Evolutionary conservation across 2,888 invertebrate species (phyloP), one percentile per base, ranked within the genome.

Genomic region (Amaurobius ferox): DNA sequence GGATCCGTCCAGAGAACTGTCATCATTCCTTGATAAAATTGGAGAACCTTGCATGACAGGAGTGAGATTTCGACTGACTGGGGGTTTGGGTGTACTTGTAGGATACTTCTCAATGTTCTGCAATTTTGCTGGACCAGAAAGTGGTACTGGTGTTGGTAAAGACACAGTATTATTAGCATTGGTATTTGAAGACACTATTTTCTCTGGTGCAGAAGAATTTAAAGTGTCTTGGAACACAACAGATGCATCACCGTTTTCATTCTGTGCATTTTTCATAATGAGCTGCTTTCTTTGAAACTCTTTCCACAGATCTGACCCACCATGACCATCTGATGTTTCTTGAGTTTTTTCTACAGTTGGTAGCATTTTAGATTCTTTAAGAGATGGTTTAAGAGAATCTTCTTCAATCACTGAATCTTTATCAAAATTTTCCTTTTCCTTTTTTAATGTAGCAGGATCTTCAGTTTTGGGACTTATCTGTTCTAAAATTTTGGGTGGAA

Each of bases 281-380:
- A 77, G 28, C 13, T 85, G 77, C 26, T 71, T 71, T 30, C 79
- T 86, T 19, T 89, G 88, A 44, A 89, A 89, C 26, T 89, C 88
- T 35, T 83, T 88, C 89, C 89, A 89, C n/a, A 89, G 67, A 72
- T 89, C 89, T 16, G 88, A 80, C n/a, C 80, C 66, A 68, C 55
- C 72, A 23, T 78, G 61, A 29, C 70, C 70, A 61, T 83, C 80
- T 11, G 62, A 61, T 11, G 44, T 19, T n/a, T 26, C 30, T 3
- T 30, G 26, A 70, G 70, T 35, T 39, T 66, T 86, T 23, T 77
- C 67, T 16, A 23, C 40, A 3, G 30, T 28, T 48, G 28, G 6
- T 2, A 2, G 6, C 11, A 23, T 1, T 23, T 55, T 55, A 23
- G 55, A 19, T 55, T 55, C 55, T 23, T 55, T 55, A 13, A 76